Percentiles rank a stretch among this genome's conserved stretches.
These are phyloP conservation scores for Lydus trimaculatus DNA, from an alignment of 2,888 invertebrate species.

Conservation along the genomic window DNA sequence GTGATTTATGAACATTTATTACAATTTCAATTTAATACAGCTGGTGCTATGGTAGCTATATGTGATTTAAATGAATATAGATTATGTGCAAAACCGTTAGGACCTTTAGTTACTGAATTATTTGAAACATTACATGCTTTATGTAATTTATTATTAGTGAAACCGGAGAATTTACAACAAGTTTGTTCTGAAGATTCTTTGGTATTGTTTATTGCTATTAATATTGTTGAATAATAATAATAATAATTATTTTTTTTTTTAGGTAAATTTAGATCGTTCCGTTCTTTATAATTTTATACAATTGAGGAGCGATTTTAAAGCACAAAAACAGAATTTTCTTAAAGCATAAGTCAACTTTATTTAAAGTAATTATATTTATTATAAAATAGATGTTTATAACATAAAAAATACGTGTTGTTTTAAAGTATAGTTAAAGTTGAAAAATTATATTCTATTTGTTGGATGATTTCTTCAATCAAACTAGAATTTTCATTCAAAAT, in stretches of 20 bases:
- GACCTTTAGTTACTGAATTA: slow-evolving; percentile 82
- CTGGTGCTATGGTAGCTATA: slow-evolving; percentile 97
- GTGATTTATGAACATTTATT: slow-evolving; percentile 94
- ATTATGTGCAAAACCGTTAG: slow-evolving; percentile 80
- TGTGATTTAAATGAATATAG: slow-evolving; percentile 98
- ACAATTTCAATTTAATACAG: slow-evolving; percentile 93
- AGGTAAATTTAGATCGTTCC: slow-evolving; percentile 90
- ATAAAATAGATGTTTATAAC: background rate
- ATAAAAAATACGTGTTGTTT: background rate
- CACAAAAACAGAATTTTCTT: slow-evolving; percentile 68
- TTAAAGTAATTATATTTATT: background rate
- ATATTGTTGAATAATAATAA: background rate
- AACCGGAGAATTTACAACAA: slow-evolving; percentile 95
- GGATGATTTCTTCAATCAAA: background rate
- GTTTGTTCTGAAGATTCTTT: slow-evolving; percentile 94
- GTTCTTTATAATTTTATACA: slow-evolving; percentile 94
- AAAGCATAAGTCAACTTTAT: slow-evolving; percentile 37
- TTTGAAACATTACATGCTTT: slow-evolving; percentile 96
- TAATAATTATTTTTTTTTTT: slow-evolving; percentile 38
- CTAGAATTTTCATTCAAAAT: background rate
- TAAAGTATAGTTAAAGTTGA: background rate
- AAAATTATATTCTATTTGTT: background rate
- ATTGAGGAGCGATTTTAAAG: slow-evolving; percentile 92
- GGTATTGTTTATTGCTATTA: slow-evolving; percentile 66
- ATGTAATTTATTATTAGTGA: slow-evolving; percentile 93